Conservation (phyloP, 2,797 vertebrate genomes). For the Premnoplex brunnescens region DNA sequence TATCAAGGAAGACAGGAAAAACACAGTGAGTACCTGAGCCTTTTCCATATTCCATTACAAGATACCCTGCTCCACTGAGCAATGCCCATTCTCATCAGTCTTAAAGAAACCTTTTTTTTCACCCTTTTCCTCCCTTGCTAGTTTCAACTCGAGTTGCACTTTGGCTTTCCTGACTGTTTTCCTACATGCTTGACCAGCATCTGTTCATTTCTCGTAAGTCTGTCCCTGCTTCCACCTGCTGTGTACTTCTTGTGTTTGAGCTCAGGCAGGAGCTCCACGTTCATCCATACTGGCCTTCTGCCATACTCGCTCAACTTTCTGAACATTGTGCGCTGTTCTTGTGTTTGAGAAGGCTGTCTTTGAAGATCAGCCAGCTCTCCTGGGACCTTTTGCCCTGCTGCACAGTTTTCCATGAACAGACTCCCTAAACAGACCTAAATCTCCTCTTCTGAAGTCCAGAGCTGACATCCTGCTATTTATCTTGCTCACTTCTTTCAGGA, state of each 20-base stretch:
- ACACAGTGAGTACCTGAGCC: rapidly evolving
- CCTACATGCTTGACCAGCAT: not conserved
- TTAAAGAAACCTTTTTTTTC: not conserved
- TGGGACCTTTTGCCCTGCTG: constrained; percentile 48
- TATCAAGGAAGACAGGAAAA: not conserved
- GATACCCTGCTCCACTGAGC: not conserved
- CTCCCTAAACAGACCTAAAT: constrained; percentile 28
- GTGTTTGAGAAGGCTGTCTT: constrained; percentile 39
- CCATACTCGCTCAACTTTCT: constrained; percentile 35
- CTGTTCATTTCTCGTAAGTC: constrained; percentile 4
- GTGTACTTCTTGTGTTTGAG: not conserved
- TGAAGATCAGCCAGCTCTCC: constrained; percentile 58
- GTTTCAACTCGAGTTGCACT: not conserved
- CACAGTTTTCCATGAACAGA: constrained; percentile 28
- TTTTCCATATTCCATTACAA: not conserved
- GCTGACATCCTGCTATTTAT: not conserved
- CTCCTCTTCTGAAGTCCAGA: not conserved
- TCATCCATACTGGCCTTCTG: constrained; percentile 37
- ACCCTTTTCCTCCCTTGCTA: not conserved
- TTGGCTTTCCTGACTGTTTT: not conserved
- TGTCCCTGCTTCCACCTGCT: constrained; percentile 42
- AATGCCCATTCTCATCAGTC: not conserved
- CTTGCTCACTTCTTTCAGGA: not conserved
- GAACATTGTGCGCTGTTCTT: constrained; percentile 15
- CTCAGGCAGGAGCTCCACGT: constrained; percentile 32